Percentiles rank a stretch among this genome's conserved stretches.
Evolutionary conservation across 2,113 vertebrate species (phyloP).

Genomic region (Brachypodius melanocephalos): DNA sequence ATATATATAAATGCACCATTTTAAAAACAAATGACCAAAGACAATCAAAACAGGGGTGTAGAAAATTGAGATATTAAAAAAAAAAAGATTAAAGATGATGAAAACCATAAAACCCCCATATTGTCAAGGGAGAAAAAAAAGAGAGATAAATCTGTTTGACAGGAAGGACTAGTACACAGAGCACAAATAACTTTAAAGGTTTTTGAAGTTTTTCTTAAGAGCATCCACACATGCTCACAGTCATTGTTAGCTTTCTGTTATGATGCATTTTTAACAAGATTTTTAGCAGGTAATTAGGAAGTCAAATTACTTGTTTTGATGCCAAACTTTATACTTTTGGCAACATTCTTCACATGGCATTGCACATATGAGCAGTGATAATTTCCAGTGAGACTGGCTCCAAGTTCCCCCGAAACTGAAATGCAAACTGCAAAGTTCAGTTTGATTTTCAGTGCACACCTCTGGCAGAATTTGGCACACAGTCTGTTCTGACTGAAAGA

Average conservation of each 20-base stretch:
- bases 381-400: not conserved
- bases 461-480: not conserved
- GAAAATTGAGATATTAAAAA: not conserved
- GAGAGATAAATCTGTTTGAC: not conserved
- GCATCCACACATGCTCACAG: not conserved
- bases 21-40: not conserved
- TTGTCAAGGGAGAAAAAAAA: not conserved
- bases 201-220: not conserved
- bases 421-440: not conserved
- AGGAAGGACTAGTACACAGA: not conserved
- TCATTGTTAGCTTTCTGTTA: not conserved
- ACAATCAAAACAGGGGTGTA: not conserved
- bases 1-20: rapidly evolving
- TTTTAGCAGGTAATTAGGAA: not conserved
- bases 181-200: not conserved
- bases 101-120: not conserved
- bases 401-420: not conserved
- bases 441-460: not conserved
- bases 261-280: not conserved
- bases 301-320: not conserved
- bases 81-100: not conserved
- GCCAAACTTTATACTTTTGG: not conserved
- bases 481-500: not conserved
- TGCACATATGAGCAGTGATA: not conserved
- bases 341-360: not conserved